Conservation (phyloP, 2,888 invertebrate genomes). For the Heteromurus nitidus region DNA sequence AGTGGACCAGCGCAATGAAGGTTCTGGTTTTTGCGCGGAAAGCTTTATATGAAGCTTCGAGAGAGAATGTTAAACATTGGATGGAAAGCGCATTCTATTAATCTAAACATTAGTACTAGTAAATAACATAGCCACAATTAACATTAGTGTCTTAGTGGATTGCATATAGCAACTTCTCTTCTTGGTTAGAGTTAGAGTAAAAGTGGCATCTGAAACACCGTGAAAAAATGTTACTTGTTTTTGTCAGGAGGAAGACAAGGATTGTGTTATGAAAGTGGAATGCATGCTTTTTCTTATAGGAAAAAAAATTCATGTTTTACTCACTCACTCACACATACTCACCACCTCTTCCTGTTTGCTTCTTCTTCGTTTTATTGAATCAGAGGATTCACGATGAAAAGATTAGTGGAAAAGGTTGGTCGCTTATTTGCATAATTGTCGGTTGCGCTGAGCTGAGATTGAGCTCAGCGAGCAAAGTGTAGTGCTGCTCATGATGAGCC, state of each 20-base stretch:
- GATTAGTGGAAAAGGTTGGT: conserved; percentile 9
- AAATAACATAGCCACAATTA: neutral
- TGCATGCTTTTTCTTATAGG: too few relatives aligned
- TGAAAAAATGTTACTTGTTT: too few relatives aligned
- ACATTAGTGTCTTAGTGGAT: too few relatives aligned
- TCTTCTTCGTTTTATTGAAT: neutral
- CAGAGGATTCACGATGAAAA: conserved; percentile 32
- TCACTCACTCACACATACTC: neutral
- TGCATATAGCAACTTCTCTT: too few relatives aligned
- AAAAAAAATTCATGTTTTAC: too few relatives aligned
- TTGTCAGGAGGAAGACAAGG: too few relatives aligned
- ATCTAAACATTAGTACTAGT: too few relatives aligned
- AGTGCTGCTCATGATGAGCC: conserved; percentile 6
- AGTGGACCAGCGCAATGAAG: conserved; percentile 3
- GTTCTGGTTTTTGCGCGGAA: conserved; percentile 36
- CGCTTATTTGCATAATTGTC: conserved; percentile 58
- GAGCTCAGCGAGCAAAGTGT: neutral
- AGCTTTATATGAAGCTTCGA: conserved; percentile 15
- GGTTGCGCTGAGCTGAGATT: conserved; percentile 16
- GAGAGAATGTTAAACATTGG: too few relatives aligned
- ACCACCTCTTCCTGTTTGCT: conserved; percentile 8
- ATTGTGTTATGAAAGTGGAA: too few relatives aligned
- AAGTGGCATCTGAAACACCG: too few relatives aligned
- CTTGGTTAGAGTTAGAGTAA: conserved; percentile 4
- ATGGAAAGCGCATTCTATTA: too few relatives aligned